These are phyloP conservation scores for Sinocyclocheilus maitianheensis DNA, from an alignment of 2,113 vertebrate genomes.

Conservation along the genomic window DNA sequence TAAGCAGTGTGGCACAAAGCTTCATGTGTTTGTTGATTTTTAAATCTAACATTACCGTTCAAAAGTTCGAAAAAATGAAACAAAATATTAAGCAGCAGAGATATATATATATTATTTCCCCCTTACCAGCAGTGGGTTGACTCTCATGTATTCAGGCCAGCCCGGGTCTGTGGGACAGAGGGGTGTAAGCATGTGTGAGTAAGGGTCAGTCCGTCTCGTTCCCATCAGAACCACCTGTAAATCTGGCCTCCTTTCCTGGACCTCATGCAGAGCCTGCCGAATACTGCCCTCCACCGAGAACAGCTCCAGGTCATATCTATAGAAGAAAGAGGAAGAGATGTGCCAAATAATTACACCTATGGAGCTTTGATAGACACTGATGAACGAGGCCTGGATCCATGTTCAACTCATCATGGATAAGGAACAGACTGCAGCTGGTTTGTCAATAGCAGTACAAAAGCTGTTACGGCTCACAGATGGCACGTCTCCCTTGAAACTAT, in stretches of 20 bases:
- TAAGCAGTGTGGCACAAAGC: too few relatives aligned
- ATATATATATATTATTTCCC: not conserved
- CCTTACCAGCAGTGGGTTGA: slow-evolving; percentile 89
- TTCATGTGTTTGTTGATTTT: too few relatives aligned
- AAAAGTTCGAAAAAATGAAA: too few relatives aligned
- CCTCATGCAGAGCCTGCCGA: slow-evolving; percentile 79
- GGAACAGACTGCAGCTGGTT: not conserved
- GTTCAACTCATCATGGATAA: too few relatives aligned
- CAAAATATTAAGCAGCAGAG: too few relatives aligned
- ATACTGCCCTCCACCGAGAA: slow-evolving; percentile 88
- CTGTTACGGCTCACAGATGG: not conserved
- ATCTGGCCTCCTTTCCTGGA: slow-evolving; percentile 79
- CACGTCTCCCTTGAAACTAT: not conserved
- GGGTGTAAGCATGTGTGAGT: slow-evolving; percentile 80
- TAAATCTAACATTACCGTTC: too few relatives aligned
- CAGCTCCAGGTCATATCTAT: slow-evolving; percentile 83
- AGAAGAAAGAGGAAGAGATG: not conserved
- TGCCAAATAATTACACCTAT: slow-evolving; percentile 4
- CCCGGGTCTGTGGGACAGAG: slow-evolving; percentile 85
- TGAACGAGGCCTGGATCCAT: not conserved
- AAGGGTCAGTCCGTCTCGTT: slow-evolving; percentile 89
- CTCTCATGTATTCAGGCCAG: slow-evolving; percentile 91
- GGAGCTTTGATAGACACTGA: not conserved
- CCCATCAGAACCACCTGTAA: slow-evolving; percentile 92
- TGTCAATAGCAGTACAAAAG: not conserved